Percentiles rank a stretch among this genome's conserved stretches.
Conservation (phyloP, 1,140 invertebrate species). For the Halictus rubicundus region DNA sequence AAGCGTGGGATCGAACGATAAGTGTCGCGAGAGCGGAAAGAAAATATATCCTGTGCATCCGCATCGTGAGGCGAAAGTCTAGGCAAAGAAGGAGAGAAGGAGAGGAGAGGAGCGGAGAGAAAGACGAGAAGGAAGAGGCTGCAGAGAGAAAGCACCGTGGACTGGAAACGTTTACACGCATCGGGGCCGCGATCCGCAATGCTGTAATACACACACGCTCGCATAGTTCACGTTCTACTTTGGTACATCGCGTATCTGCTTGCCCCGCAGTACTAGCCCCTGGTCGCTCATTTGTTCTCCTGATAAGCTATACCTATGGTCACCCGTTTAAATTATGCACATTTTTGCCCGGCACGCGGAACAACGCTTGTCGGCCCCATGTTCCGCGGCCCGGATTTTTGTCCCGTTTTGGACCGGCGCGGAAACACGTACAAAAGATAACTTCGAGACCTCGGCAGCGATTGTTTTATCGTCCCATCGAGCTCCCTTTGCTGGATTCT, state of each 20-base stretch:
- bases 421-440: not conserved
- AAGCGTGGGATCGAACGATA: not conserved
- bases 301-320: constrained; percentile 55
- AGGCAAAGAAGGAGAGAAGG: not conserved
- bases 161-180: constrained; percentile 20
- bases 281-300: constrained; percentile 58
- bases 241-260: constrained; percentile 27
- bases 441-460: not conserved
- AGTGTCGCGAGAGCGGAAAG: not conserved
- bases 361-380: not conserved
- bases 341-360: constrained; percentile 21
- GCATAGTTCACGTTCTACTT: constrained; percentile 27
- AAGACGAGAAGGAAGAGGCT: not conserved
- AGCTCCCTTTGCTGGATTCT: not conserved
- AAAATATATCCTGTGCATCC: not conserved
- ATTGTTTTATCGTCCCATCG: not conserved
- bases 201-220: constrained; percentile 22
- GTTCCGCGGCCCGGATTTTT: constrained; percentile 4
- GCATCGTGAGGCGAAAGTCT: not conserved
- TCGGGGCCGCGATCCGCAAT: constrained; percentile 31
- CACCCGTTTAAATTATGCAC: constrained; percentile 44
- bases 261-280: constrained; percentile 43
- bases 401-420: not conserved
- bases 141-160: constrained; percentile 13
- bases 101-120: not conserved